A percentile compares a stretch with the other conserved stretches of the same genome.
phyloP scores from a whole-genome alignment of 2,113 vertebrate species.

The Melanerpes formicivorus region DNA sequence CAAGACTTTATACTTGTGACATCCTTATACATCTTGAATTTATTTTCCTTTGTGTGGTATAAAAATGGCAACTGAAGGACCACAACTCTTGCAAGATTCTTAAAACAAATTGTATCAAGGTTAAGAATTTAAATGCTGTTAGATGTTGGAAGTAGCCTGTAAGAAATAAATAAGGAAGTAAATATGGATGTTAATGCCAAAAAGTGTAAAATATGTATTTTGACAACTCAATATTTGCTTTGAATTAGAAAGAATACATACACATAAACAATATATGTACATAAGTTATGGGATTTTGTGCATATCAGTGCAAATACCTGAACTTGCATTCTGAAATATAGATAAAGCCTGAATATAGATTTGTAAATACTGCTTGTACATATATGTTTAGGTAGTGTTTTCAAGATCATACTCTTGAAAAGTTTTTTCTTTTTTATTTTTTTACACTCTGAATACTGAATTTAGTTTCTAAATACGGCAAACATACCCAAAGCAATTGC shows the following conservation, averaged over 20 bases:
- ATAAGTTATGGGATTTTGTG: not conserved
- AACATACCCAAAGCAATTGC: rapidly evolving
- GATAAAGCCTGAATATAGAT: not conserved
- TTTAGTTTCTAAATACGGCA: not conserved
- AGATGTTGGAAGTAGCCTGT: not conserved
- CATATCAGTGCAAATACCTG: not conserved
- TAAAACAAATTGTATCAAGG: not conserved
- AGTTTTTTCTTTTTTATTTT: not conserved
- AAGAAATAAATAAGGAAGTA: not conserved
- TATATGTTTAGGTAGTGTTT: not conserved
- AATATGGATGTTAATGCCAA: not conserved
- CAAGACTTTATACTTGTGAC: not conserved
- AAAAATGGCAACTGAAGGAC: not conserved
- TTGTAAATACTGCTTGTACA: no score
- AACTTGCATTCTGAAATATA: not conserved
- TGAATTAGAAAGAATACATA: not conserved
- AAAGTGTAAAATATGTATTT: not conserved
- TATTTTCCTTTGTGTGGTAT: not conserved
- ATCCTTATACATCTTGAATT: not conserved
- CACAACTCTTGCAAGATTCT: not conserved
- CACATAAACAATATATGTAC: not conserved
- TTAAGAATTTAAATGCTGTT: not conserved
- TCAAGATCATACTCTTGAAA: not conserved
- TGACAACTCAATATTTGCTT: not conserved
- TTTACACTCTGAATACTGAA: not conserved